Conservation (phyloP, 2,888 invertebrate species). For the Perdita meconis region DNA sequence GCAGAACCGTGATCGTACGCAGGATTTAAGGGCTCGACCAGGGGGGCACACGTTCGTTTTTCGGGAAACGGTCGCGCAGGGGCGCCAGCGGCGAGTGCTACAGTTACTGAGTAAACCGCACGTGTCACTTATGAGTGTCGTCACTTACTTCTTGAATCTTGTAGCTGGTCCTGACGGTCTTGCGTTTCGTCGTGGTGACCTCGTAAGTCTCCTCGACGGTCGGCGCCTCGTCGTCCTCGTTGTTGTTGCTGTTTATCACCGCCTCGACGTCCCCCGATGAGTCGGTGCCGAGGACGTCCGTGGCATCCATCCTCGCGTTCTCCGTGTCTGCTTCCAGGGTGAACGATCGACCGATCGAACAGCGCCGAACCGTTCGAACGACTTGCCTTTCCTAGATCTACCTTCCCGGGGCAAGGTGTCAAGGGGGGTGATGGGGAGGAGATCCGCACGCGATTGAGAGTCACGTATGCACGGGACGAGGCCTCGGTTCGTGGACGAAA, state of each 20-base stretch:
- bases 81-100: conserved; percentile 33
- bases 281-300: conserved; percentile 78
- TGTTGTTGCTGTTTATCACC: conserved; percentile 40
- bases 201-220: conserved; percentile 82
- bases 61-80: conserved; percentile 21
- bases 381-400: neutral
- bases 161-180: conserved; percentile 82
- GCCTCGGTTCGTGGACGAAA: conserved; percentile 5
- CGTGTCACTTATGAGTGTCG: conserved; percentile 46
- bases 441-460: neutral
- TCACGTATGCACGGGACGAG: neutral
- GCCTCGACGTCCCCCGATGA: conserved; percentile 51
- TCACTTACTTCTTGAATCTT: conserved; percentile 82
- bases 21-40: too few species aligned
- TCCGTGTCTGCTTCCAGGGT: conserved; percentile 69
- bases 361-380: neutral
- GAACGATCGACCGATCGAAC: conserved; percentile 23
- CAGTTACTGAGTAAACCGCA: conserved; percentile 44
- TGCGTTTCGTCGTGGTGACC: conserved; percentile 82
- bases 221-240: conserved; percentile 75
- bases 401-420: neutral
- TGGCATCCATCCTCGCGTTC: conserved; percentile 79
- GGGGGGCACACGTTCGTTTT: too few species aligned
- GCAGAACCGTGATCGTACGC: too few species aligned
- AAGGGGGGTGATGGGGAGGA: neutral